Evolutionary conservation across 2,797 vertebrate genomes (phyloP), one percentile per base, ranked within the genome.

Genomic region (Tympanoctomys barrerae): DNA sequence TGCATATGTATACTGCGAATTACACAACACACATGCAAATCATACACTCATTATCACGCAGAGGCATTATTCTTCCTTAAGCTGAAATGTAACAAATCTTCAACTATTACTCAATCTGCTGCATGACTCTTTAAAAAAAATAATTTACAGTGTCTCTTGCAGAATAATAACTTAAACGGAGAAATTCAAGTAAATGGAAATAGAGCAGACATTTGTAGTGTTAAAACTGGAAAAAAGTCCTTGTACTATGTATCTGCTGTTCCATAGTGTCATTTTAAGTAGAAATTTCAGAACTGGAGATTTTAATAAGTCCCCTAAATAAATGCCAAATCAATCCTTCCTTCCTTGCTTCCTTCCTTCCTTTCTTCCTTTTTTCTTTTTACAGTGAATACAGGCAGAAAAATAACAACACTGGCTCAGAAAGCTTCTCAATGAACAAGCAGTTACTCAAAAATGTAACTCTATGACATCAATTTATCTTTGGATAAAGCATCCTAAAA

Each of bases 21-120:
- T 96, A 96, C 73, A 97, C 86, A 93, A 75, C 64, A 75, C 75
- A 96, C 96, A 97, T 95, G 95, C 97, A 97, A 97, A 97, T 97
- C 96, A 96, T 92, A 90, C 9, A 90, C 96, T 96, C 96, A 97
- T 96, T 97, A 97, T 95, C 96, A 96, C 42, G 31, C 87, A 90
- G 42, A 96, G 46, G 77, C 95, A 95, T 96, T 95, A 95, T 89
- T 97, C 95, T 96, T 89, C 82, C 79, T 84, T 73, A 16, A 96
- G 83, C 91, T 85, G 46, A 89, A 95, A 90, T 64, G 49, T 54
- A 94, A 93, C 94, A 97, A 97, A 97, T 97, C 91, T 97, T 95
- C 73, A 80, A 80, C 42, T 86, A 87, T 75, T 93, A 87, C 71
- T 96, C 94, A 86, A 73, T 89, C 94, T 96, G 85, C 57, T 52